Percentiles rank a stretch among this genome's conserved stretches.
Conservation (phyloP, 2,797 vertebrate species). For the Rhincodon typus region DNA sequence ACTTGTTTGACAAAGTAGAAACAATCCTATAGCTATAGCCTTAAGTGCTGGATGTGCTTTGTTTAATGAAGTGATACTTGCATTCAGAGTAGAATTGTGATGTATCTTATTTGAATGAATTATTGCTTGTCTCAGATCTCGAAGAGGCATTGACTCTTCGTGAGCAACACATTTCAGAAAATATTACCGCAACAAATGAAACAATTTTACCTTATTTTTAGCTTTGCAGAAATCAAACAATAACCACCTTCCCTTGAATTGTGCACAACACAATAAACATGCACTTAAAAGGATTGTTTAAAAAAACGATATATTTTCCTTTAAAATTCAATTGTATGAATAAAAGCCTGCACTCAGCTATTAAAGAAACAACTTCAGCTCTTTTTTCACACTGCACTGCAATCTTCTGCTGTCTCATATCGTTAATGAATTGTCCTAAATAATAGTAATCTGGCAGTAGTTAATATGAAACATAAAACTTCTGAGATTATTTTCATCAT, state of each 20-base stretch:
- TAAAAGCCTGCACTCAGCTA: too few species aligned
- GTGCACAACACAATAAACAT: not conserved
- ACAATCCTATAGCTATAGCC: not conserved
- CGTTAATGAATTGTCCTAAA: not conserved
- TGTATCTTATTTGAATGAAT: not conserved
- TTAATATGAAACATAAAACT: not conserved
- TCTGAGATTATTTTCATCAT: not conserved
- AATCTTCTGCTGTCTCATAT: not conserved
- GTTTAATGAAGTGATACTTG: not conserved
- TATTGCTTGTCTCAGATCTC: not conserved
- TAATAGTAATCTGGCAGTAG: not conserved
- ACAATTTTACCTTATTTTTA: not conserved
- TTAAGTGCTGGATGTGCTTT: not conserved
- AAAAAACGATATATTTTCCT: not conserved
- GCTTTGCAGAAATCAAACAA: not conserved
- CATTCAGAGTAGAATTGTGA: not conserved
- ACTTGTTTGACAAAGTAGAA: not conserved
- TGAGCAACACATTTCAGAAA: not conserved
- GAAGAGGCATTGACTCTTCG: not conserved
- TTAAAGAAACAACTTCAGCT: not conserved
- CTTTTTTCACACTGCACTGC: too few species aligned
- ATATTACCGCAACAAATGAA: not conserved
- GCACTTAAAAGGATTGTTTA: not conserved
- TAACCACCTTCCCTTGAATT: not conserved
- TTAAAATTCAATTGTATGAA: not conserved